A percentile compares a stretch with the other conserved stretches of the same genome.
Conservation (phyloP, 1,140 invertebrate species). For the Drosophila miranda region DNA sequence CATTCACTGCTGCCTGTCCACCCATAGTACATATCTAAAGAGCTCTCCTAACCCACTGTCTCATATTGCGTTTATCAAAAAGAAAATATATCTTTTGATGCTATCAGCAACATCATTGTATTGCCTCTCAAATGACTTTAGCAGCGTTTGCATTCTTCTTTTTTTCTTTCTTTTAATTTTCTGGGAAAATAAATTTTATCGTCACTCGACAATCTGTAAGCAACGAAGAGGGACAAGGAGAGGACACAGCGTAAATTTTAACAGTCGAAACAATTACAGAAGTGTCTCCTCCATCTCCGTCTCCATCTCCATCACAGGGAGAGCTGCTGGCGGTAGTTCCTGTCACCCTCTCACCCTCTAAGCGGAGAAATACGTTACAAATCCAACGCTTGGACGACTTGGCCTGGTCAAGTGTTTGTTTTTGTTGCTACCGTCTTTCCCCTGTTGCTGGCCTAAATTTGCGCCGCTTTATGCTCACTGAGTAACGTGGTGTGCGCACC, state of each 20-base stretch:
- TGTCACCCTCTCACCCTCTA: background rate
- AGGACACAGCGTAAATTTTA: conserved; percentile 38
- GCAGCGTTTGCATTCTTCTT: conserved; percentile 9
- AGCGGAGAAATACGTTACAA: conserved; percentile 73
- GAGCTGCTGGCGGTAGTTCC: no score
- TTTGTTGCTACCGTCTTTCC: conserved; percentile 45
- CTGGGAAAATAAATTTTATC: conserved; percentile 71
- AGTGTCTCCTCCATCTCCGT: conserved; percentile 24
- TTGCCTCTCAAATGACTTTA: conserved; percentile 37
- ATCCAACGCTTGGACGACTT: conserved; percentile 62
- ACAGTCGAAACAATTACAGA: conserved; percentile 55
- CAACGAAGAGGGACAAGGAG: conserved; percentile 14
- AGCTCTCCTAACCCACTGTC: conserved; percentile 6
- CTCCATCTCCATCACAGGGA: background rate
- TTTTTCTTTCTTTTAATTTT: conserved; percentile 60
- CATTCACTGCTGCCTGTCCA: conserved; percentile 16
- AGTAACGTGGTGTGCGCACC: conserved; percentile 51
- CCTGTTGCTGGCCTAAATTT: conserved; percentile 60
- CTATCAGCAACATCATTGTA: conserved; percentile 29
- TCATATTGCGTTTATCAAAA: conserved; percentile 22
- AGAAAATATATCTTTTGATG: conserved; percentile 25
- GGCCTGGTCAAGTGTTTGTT: conserved; percentile 66
- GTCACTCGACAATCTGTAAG: conserved; percentile 43
- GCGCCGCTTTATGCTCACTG: conserved; percentile 71
- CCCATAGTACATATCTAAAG: conserved; percentile 2